A percentile compares a stretch with the other conserved stretches of the same genome.
These are phyloP conservation scores for Megaleporinus macrocephalus DNA, from an alignment of 2,113 vertebrate species.

Conservation along the genomic window DNA sequence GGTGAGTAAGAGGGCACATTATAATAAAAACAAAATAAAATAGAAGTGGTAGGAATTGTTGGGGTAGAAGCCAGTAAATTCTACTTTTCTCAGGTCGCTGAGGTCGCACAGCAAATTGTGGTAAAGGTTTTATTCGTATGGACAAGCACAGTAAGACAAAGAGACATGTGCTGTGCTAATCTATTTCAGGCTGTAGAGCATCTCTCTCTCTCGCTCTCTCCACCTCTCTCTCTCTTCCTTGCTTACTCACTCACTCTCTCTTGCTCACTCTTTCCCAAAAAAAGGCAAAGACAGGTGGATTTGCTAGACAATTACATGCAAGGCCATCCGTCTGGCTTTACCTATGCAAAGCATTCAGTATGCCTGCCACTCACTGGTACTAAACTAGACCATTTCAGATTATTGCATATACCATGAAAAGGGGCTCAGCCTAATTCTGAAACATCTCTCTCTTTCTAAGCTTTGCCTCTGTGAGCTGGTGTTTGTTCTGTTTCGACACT, in stretches of 20 bases:
- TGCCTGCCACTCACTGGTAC: slow-evolving; percentile 17
- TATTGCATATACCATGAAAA: slow-evolving; percentile 39
- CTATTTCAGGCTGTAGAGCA: slow-evolving; percentile 9
- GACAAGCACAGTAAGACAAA: slow-evolving; percentile 69
- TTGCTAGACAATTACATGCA: slow-evolving; percentile 68
- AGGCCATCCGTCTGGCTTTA: slow-evolving; percentile 58
- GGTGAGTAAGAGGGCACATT: background rate
- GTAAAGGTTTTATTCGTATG: slow-evolving; percentile 65
- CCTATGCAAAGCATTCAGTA: slow-evolving; percentile 55
- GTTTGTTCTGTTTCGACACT: background rate
- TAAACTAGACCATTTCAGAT: slow-evolving; percentile 30
- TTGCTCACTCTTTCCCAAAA: background rate
- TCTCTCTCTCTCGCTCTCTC: background rate
- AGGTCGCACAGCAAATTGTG: background rate
- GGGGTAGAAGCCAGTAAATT: background rate
- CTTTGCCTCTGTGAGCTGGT: background rate
- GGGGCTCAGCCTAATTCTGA: slow-evolving; percentile 3
- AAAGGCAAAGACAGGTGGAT: slow-evolving; percentile 56
- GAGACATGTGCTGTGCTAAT: slow-evolving; percentile 38
- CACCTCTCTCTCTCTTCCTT: background rate
- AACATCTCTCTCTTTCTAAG: background rate
- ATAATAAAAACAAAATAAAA: background rate
- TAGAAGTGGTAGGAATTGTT: background rate
- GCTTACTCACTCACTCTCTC: no score
- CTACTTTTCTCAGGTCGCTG: background rate